These are phyloP conservation scores for Patella ulyssiponensis DNA, from an alignment of 2,888 invertebrate species.

Conservation along the genomic window DNA sequence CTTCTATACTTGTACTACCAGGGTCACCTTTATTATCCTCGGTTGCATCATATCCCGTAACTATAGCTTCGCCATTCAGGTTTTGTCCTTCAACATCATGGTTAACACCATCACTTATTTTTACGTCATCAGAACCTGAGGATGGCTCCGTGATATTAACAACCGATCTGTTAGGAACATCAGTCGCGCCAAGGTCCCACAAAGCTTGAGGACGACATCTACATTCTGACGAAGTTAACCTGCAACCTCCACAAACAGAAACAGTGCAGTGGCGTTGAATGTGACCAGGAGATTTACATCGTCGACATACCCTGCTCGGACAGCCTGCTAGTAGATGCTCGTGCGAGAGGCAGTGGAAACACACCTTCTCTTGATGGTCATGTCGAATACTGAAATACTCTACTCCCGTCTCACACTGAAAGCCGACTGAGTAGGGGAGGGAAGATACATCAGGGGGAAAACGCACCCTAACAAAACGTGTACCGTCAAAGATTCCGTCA, in stretches of 20 bases:
- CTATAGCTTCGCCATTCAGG: too few relatives aligned
- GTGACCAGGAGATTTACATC: neutral
- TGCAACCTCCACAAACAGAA: neutral
- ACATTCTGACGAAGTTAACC: neutral
- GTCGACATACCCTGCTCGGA: neutral
- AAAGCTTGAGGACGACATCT: neutral
- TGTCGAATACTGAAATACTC: neutral
- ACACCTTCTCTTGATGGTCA: constrained; percentile 2
- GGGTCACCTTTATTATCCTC: neutral
- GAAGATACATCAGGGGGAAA: neutral
- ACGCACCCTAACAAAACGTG: neutral
- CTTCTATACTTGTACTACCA: neutral
- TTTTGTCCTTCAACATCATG: too few relatives aligned
- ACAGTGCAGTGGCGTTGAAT: neutral
- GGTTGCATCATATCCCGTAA: too few relatives aligned
- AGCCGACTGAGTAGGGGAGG: neutral
- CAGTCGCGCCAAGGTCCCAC: neutral
- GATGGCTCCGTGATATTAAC: neutral
- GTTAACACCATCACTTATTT: too few relatives aligned
- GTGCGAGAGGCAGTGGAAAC: neutral
- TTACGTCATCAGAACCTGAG: too few relatives aligned
- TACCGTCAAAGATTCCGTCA: neutral
- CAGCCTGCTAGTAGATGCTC: neutral
- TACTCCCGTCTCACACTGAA: neutral
- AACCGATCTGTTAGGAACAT: neutral